Percentiles rank a stretch among this genome's conserved stretches.
Conservation (phyloP, 2,888 invertebrate genomes). For the Synergus umbraculus region DNA sequence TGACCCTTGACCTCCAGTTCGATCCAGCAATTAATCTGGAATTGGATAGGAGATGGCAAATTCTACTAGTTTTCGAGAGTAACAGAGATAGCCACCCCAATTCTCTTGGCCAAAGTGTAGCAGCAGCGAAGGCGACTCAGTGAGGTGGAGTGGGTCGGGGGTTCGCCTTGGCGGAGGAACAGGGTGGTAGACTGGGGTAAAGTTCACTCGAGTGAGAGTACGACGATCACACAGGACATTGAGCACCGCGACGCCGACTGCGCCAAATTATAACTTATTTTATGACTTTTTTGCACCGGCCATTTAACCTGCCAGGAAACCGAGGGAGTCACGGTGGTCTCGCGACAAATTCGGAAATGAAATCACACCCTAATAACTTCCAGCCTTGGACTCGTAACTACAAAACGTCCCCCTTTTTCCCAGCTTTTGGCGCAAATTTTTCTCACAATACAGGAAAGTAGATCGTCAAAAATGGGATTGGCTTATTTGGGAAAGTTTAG, state of each 20-base stretch:
- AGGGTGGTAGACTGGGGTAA: conserved; percentile 64
- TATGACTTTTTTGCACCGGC: conserved; percentile 77
- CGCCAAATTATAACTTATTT: conserved; percentile 78
- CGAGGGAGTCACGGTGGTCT: conserved; percentile 52
- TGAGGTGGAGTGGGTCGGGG: conserved; percentile 20
- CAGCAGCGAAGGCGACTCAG: conserved; percentile 3
- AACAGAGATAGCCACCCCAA: conserved; percentile 51
- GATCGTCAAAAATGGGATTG: conserved; percentile 8
- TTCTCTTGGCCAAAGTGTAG: conserved; percentile 51
- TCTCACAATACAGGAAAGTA: conserved; percentile 1
- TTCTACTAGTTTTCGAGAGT: conserved; percentile 51
- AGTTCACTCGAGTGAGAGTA: conserved; percentile 74
- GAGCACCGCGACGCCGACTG: conserved; percentile 74
- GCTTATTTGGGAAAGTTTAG: not conserved
- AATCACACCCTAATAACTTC: conserved; percentile 76
- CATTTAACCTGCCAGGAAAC: conserved; percentile 72
- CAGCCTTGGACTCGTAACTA: conserved; percentile 51
- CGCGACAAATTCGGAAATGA: conserved; percentile 70
- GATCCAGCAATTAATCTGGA: conserved; percentile 72
- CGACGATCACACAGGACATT: conserved; percentile 77
- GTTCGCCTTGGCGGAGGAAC: conserved; percentile 27
- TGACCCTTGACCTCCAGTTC: conserved; percentile 56
- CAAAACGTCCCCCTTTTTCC: conserved; percentile 11
- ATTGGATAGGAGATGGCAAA: conserved; percentile 64
- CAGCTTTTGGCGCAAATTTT: conserved; percentile 3